Base-by-base conservation (phyloP, 2,888 invertebrate species). In the Leistus spinibarbis region DNA sequence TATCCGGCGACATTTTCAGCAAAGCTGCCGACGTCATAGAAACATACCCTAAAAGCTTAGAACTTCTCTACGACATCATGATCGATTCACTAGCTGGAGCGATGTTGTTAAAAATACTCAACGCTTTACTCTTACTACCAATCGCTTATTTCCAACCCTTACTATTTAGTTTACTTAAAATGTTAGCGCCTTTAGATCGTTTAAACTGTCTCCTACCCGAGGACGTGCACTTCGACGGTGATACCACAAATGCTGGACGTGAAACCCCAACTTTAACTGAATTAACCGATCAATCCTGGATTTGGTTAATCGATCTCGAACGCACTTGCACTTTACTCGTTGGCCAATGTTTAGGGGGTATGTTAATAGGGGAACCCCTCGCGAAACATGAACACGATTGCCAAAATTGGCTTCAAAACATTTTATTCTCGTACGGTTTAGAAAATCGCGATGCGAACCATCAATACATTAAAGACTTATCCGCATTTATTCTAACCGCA, bases 301-400 rank as follows among this genome's bases (percentile, higher is more conserved):
- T 86, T 68, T 91, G 90, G 90, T 84, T 90, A 76, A 82, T 90
- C 27, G 90, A 91, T 81, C 82, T 90, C 80, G 90, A 90, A 81
- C 84, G 89, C 78, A 87, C 88, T 0, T 89, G 89, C 80, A 87
- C 89, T n/a, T 84, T 90, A 68, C 83, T 91, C 76, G 87, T 91
- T 67, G 91, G 91, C 2, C 83, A 89, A 73, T 88, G 89, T 81
- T 84, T 91, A 22, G 89, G 89, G 2, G 88, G 87, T 40, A 87
- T 88, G 86, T 81, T 90, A 66, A 83, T 88, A 10, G 90, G 90
- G 0, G 83, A 86, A 13, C 84, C 86, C 0, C 80, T 86, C 4
- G 83, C 86, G 4, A 78, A 80, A 22, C 85, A 86, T 77, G 90
- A 90, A 81, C 78, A 81, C 10, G 80, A 81, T 13, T 85, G 85